Evolutionary conservation across 2,888 invertebrate species (phyloP).

Genomic region (Allolobophora icterica): DNA sequence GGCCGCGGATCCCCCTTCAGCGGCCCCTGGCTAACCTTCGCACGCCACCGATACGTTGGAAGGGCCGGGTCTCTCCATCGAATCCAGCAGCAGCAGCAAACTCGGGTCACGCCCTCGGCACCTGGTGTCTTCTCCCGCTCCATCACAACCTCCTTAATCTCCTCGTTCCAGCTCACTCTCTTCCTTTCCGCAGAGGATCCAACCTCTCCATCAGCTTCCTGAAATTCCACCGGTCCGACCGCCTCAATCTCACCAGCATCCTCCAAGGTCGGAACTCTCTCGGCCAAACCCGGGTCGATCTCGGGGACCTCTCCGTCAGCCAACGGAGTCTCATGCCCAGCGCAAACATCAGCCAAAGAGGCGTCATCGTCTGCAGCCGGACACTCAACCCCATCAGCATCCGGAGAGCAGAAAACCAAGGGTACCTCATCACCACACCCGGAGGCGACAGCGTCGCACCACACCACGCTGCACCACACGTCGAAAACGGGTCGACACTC

Average conservation of each 20-base stretch:
- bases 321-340: background rate
- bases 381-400: background rate
- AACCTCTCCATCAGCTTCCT: background rate
- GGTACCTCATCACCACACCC: too few relatives aligned
- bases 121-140: background rate
- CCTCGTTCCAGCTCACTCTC: background rate
- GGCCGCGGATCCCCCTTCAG: too few relatives aligned
- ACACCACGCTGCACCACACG: too few relatives aligned
- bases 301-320: too few relatives aligned
- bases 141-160: background rate
- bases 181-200: background rate
- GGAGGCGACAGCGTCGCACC: too few relatives aligned
- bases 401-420: background rate
- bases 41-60: too few relatives aligned
- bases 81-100: too few relatives aligned
- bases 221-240: background rate
- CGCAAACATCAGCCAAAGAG: background rate
- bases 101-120: background rate
- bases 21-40: too few relatives aligned
- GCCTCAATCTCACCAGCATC: background rate
- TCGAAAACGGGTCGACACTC: too few relatives aligned
- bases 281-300: too few relatives aligned
- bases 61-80: too few relatives aligned
- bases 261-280: background rate
- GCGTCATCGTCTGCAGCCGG: background rate